Evolutionary conservation across 2,888 invertebrate genomes (phyloP).

Genomic region (Heliconius sara): DNA sequence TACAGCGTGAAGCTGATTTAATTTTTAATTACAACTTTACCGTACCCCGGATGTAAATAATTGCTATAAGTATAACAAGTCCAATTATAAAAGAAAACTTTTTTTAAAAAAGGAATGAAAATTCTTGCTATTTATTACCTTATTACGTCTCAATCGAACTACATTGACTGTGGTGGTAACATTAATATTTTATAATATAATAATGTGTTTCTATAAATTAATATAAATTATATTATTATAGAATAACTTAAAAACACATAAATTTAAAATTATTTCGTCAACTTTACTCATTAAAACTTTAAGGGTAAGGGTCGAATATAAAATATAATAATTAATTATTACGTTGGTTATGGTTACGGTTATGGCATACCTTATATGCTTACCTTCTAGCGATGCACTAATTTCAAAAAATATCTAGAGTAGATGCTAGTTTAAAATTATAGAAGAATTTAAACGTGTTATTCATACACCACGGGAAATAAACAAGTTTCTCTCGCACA

Average conservation of each 20-base stretch:
- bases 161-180: background rate
- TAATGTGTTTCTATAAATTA: background rate
- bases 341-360: background rate
- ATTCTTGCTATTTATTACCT: background rate
- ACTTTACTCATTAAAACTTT: conserved; percentile 21
- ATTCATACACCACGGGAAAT: background rate
- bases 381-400: background rate
- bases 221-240: background rate
- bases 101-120: background rate
- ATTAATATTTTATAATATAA: background rate
- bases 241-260: conserved; percentile 14
- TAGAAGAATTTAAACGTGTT: background rate
- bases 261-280: conserved; percentile 7
- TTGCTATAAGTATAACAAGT: too few species aligned
- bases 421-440: background rate
- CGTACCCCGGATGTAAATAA: too few species aligned
- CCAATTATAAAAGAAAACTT: background rate
- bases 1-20: too few species aligned
- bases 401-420: background rate
- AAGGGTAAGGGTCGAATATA: background rate
- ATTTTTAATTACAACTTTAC: too few species aligned
- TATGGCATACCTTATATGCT: conserved; percentile 9
- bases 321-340: background rate
- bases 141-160: background rate
- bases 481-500: too few species aligned